These are phyloP conservation scores for Diorhabda elongata DNA, from an alignment of 1,140 invertebrate species.

Conservation along the genomic window DNA sequence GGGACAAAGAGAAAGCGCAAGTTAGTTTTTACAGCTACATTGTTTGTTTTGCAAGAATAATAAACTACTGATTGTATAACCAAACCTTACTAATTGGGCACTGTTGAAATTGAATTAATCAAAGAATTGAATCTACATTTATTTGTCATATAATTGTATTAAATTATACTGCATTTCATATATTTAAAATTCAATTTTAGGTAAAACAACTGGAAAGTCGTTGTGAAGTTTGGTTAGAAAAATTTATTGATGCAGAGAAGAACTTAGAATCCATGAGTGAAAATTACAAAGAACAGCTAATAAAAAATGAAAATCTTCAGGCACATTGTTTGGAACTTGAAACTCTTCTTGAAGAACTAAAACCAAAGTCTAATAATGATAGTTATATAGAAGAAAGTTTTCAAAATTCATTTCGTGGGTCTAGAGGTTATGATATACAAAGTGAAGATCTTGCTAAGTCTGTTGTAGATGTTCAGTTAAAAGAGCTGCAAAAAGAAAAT, in stretches of 20 bases:
- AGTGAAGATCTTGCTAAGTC: slow-evolving; percentile 35
- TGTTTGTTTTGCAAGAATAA: too few relatives aligned
- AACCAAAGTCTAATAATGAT: slow-evolving; percentile 25
- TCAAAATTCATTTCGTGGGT: slow-evolving; percentile 16
- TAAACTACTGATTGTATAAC: too few relatives aligned
- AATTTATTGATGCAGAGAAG: slow-evolving; percentile 30
- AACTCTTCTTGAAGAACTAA: slow-evolving; percentile 34
- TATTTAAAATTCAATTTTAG: slow-evolving; percentile 17
- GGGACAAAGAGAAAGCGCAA: slow-evolving; percentile 27
- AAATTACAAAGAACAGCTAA: slow-evolving; percentile 29
- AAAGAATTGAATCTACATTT: too few relatives aligned
- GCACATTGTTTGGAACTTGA: slow-evolving; percentile 34
- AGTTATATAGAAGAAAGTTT: slow-evolving; percentile 30
- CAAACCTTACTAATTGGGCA: too few relatives aligned
- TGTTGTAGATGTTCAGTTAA: slow-evolving; percentile 43
- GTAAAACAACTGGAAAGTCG: slow-evolving; percentile 24
- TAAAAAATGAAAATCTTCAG: slow-evolving; percentile 27
- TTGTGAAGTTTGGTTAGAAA: slow-evolving; percentile 32
- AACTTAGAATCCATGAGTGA: slow-evolving; percentile 25
- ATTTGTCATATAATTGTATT: too few relatives aligned
- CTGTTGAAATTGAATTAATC: too few relatives aligned
- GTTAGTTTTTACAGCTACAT: slow-evolving; percentile 12
- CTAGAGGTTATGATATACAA: slow-evolving; percentile 18
- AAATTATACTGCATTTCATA: too few relatives aligned
- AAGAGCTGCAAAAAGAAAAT: slow-evolving; percentile 37